phyloP scores from a whole-genome alignment of 2,113 vertebrate species.

The Mionectes macconnelli region DNA sequence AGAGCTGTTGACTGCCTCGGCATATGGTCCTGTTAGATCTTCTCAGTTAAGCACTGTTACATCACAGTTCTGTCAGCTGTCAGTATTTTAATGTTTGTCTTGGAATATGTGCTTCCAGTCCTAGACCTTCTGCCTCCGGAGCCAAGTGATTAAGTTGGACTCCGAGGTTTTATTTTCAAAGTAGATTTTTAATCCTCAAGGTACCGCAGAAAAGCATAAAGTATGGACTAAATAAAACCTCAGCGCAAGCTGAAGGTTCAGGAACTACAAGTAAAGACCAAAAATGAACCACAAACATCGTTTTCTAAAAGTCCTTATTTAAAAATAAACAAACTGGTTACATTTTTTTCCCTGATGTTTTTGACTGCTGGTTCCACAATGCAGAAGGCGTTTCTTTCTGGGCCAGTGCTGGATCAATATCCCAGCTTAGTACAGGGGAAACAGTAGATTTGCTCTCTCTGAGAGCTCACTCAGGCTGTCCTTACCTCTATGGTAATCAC shows the following conservation, averaged over 20 bases:
- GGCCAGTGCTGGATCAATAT: not conserved
- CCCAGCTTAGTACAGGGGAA: not conserved
- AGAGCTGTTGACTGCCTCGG: not conserved
- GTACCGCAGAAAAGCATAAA: not conserved
- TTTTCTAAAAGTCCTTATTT: not conserved
- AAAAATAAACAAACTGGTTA: not conserved
- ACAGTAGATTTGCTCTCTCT: not conserved
- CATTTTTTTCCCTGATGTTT: not conserved
- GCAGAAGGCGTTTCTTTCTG: not conserved
- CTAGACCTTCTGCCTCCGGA: constrained; percentile 7
- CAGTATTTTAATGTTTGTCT: not conserved
- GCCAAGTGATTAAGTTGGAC: not conserved
- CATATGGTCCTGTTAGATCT: not conserved
- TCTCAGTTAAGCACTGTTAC: not conserved
- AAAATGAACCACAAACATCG: not conserved
- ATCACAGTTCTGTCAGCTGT: constrained; percentile 6
- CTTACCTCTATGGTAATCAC: not conserved
- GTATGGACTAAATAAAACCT: not conserved
- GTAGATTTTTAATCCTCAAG: not conserved
- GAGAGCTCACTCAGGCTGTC: not conserved
- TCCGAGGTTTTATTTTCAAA: not conserved
- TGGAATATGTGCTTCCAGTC: constrained; percentile 1
- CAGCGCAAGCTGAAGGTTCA: not conserved
- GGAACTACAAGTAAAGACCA: not conserved
- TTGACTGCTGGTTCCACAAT: not conserved